phyloP scores from a whole-genome alignment of 2,113 vertebrate species.

The Isurus oxyrinchus region DNA sequence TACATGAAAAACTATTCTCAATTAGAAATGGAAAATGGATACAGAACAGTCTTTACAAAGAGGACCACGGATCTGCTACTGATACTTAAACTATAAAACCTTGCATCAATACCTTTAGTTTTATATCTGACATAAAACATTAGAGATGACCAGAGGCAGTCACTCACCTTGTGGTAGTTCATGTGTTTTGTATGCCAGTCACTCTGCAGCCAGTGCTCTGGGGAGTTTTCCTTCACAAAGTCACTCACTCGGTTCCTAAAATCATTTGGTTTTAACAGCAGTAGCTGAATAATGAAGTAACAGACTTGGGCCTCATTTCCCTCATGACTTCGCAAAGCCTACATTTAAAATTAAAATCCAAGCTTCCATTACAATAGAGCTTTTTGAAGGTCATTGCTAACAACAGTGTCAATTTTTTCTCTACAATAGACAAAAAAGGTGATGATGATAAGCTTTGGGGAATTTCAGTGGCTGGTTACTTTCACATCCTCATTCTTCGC shows the following conservation, averaged over 20 bases:
- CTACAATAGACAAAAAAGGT: not conserved
- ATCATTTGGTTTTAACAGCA: conserved; percentile 93
- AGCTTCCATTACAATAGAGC: not conserved
- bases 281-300: conserved; percentile 97
- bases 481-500: not conserved
- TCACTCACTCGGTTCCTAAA: conserved; percentile 96
- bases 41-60: not conserved
- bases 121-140: not conserved
- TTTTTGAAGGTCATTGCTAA: not conserved
- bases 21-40: not conserved
- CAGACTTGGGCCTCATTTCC: conserved; percentile 98
- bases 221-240: conserved; percentile 97
- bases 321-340: conserved; percentile 98
- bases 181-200: conserved; percentile 99
- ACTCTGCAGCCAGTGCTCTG: conserved; percentile 97
- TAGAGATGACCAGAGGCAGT: not conserved
- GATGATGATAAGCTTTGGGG: not conserved
- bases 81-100: not conserved
- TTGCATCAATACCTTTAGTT: not conserved
- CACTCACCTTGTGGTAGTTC: conserved; percentile 89
- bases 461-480: not conserved
- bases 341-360: conserved; percentile 35
- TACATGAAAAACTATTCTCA: not conserved
- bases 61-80: not conserved
- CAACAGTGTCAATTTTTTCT: not conserved